phyloP scores from a whole-genome alignment of 2,797 vertebrate genomes.

The Caiman crocodilus region DNA sequence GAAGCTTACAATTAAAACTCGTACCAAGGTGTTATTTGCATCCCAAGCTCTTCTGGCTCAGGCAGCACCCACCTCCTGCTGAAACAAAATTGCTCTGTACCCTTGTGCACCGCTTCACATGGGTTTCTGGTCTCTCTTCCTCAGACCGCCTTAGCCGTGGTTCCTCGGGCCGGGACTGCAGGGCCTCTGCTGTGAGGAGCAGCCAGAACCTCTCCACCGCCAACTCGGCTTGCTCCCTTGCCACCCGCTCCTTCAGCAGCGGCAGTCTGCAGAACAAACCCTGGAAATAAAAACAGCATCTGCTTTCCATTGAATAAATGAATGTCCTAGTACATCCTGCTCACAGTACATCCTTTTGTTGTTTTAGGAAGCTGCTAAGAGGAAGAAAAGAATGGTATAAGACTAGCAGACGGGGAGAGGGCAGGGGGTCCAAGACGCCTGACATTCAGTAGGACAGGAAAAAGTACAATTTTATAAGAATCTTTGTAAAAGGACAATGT shows the following conservation, averaged over 20 bases:
- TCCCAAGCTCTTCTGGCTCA: not conserved
- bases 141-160: conserved; percentile 85
- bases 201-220: conserved; percentile 70
- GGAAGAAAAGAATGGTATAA: not conserved
- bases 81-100: not conserved
- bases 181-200: conserved; percentile 70
- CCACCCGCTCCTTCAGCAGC: conserved; percentile 78
- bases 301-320: conserved; percentile 59
- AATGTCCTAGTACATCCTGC: conserved; percentile 23
- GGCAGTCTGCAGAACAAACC: conserved; percentile 79
- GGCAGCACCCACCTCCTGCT: not conserved
- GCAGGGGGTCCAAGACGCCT: not conserved
- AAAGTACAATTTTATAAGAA: not conserved
- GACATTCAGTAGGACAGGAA: not conserved
- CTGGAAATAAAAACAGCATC: conserved; percentile 86
- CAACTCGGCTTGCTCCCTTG: conserved; percentile 55
- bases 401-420: not conserved
- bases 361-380: conserved; percentile 53
- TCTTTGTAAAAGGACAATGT: not conserved
- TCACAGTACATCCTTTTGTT: conserved; percentile 52
- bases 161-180: conserved; percentile 80
- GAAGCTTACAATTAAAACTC: not conserved
- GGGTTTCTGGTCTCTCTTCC: not conserved
- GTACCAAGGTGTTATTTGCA: not conserved
- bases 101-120: accelerated